Evolutionary conservation across 2,113 vertebrate genomes (phyloP).

Genomic region (Calidris pugnax): DNA sequence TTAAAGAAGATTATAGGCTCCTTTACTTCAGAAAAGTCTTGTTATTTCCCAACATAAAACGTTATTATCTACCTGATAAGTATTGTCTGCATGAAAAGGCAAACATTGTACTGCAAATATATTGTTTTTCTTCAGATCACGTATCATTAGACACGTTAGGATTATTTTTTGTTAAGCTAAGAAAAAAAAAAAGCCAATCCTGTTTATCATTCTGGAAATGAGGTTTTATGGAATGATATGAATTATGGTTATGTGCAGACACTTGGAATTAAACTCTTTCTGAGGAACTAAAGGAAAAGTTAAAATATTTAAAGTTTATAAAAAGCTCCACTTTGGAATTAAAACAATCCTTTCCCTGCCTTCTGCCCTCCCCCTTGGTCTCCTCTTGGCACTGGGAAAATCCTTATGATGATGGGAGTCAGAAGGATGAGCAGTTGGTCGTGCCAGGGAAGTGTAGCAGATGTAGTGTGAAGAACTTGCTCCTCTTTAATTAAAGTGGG

Average conservation of each 20-base stretch:
- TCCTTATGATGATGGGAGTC: background rate
- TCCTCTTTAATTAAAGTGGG: constrained; percentile 46
- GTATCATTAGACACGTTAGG: background rate
- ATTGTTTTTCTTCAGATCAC: background rate
- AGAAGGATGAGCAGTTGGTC: background rate
- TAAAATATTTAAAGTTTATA: constrained; percentile 22
- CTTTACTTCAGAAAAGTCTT: background rate
- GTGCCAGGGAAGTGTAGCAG: constrained; percentile 21
- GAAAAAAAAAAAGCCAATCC: background rate
- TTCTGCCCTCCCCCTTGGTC: background rate
- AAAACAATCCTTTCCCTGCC: background rate
- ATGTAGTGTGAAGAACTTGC: constrained; percentile 31
- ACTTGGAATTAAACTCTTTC: constrained; percentile 4
- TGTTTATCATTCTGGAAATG: constrained; percentile 30
- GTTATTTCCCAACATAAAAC: constrained; percentile 1
- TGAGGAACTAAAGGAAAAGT: background rate
- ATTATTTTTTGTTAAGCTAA: background rate
- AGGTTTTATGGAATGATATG: constrained; percentile 34
- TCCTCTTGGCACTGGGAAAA: constrained; percentile 28
- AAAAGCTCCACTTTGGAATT: constrained; percentile 27
- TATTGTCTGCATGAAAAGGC: background rate
- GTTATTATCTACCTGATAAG: constrained; percentile 19
- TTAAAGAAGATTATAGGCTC: constrained; percentile 58
- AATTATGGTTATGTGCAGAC: constrained; percentile 43
- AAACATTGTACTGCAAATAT: background rate